Evolutionary conservation across 2,797 vertebrate genomes (phyloP).

Genomic region (Paguma larvata): DNA sequence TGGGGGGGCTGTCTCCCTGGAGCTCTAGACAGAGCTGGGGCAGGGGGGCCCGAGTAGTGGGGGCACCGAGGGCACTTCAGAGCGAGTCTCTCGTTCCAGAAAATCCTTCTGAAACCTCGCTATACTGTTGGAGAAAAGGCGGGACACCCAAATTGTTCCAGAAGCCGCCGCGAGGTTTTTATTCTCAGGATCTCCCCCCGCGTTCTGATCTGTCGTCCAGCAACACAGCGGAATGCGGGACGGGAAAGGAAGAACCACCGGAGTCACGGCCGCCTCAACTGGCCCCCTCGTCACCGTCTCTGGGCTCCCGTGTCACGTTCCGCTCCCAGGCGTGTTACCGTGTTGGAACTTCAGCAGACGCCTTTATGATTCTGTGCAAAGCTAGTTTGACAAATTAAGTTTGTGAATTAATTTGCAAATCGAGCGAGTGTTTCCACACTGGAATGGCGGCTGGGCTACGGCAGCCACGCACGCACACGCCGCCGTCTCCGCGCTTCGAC

Average conservation of each 20-base stretch:
- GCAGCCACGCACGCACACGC: fast-evolving
- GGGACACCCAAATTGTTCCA: too few relatives aligned
- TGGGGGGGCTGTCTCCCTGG: background rate
- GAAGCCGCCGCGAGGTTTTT: background rate
- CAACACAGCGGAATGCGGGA: fast-evolving
- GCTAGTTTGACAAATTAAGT: background rate
- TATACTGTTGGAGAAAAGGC: background rate
- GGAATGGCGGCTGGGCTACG: background rate
- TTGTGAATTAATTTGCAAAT: background rate
- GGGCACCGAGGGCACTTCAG: background rate
- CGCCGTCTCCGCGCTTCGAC: fast-evolving
- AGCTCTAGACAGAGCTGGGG: background rate
- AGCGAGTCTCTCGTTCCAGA: background rate
- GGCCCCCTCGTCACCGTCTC: fast-evolving
- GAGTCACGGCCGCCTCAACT: fast-evolving
- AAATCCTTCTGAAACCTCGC: background rate
- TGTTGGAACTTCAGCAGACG: background rate
- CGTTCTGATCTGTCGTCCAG: background rate
- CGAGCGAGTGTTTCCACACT: fast-evolving
- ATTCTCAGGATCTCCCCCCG: background rate
- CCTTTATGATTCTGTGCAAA: background rate
- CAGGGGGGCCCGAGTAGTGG: fast-evolving
- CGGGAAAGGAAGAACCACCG: fast-evolving
- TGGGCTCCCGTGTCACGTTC: fast-evolving
- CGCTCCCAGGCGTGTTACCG: background rate